These are phyloP conservation scores for Eupeodes corollae DNA, from an alignment of 1,140 invertebrate genomes.

Conservation along the genomic window DNA sequence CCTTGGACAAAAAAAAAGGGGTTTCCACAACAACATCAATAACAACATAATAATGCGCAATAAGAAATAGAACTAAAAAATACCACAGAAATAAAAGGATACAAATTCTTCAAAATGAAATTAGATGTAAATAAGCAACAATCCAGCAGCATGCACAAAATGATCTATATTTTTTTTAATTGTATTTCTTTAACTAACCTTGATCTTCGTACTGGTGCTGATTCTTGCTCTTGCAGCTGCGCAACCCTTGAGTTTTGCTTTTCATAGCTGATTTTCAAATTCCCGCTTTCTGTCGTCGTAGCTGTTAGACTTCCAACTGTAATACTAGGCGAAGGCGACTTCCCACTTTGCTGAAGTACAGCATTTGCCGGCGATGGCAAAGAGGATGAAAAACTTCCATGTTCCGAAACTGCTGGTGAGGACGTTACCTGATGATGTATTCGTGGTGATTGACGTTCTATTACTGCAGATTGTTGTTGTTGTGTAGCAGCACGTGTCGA, in stretches of 20 bases:
- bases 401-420: slow-evolving; percentile 3
- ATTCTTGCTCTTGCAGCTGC: slow-evolving; percentile 34
- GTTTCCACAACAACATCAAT: no score
- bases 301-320: slow-evolving; percentile 18
- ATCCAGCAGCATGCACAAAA: background rate
- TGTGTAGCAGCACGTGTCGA: slow-evolving; percentile 6
- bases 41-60: no score
- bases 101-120: no score
- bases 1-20: no score
- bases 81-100: no score
- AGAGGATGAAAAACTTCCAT: slow-evolving; percentile 1
- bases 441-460: slow-evolving; percentile 10
- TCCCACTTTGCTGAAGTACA: slow-evolving; percentile 24
- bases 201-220: slow-evolving; percentile 34
- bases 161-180: no score
- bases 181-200: slow-evolving; percentile 23
- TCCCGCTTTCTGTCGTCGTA: slow-evolving; percentile 35
- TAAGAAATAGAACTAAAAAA: no score
- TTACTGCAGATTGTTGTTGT: slow-evolving; percentile 6
- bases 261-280: slow-evolving; percentile 42
- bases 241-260: slow-evolving; percentile 36
- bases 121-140: no score
- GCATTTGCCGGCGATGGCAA: background rate
- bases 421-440: slow-evolving; percentile 1
- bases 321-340: slow-evolving; percentile 21